Evolutionary conservation across 2,113 vertebrate species (phyloP).

Genomic region (Trichomycterus rosablanca): DNA sequence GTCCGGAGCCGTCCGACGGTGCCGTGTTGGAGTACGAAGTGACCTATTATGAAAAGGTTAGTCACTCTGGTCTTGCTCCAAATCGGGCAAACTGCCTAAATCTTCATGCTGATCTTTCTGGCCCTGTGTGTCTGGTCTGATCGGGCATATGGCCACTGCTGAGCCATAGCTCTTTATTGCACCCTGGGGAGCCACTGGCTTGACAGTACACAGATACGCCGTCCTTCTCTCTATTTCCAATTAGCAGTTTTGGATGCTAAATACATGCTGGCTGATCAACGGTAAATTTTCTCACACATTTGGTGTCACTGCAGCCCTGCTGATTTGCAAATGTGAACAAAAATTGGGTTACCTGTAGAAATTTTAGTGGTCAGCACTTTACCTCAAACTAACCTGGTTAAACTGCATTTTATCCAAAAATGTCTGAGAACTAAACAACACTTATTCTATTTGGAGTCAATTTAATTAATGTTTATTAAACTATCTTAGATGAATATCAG

Average conservation of each 20-base stretch:
- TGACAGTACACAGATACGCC: slow-evolving; percentile 25
- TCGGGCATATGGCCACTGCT: slow-evolving; percentile 37
- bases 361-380: too few relatives aligned
- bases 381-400: too few relatives aligned
- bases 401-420: too few relatives aligned
- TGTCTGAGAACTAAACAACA: too few relatives aligned
- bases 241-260: slow-evolving; percentile 27
- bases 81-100: background rate
- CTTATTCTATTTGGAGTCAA: too few relatives aligned
- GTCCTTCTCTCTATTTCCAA: slow-evolving; percentile 1
- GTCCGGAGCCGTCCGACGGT: slow-evolving; percentile 49
- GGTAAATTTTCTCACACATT: slow-evolving; percentile 6
- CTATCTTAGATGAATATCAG: too few relatives aligned
- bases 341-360: too few relatives aligned
- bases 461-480: too few relatives aligned
- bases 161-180: slow-evolving; percentile 29
- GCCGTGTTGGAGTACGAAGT: slow-evolving; percentile 56
- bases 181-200: slow-evolving; percentile 32
- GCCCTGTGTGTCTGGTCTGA: slow-evolving; percentile 10
- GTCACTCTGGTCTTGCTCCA: slow-evolving; percentile 18
- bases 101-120: slow-evolving; percentile 19
- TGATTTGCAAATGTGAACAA: slow-evolving; percentile 1
- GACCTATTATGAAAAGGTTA: slow-evolving; percentile 61
- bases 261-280: slow-evolving; percentile 9
- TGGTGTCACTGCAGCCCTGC: background rate